phyloP scores from a whole-genome alignment of 1,140 invertebrate genomes.

The Mycetomoellerius zeteki region DNA sequence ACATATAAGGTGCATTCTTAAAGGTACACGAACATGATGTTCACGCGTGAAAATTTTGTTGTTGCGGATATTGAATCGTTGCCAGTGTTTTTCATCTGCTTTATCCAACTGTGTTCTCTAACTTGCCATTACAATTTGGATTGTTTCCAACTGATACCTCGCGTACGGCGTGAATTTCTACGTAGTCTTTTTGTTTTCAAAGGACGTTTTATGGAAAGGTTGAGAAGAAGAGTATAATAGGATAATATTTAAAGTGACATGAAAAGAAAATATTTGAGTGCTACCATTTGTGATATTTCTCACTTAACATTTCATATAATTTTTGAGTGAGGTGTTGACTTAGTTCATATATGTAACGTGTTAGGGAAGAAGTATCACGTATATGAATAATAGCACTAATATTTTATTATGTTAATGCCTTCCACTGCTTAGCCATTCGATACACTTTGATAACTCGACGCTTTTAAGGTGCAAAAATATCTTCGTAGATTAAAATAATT shows the following conservation, averaged over 20 bases:
- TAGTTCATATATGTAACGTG: neutral
- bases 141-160: slow-evolving; percentile 69
- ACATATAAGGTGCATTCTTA: slow-evolving; percentile 88
- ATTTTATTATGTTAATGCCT: neutral
- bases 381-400: neutral
- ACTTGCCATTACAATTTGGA: slow-evolving; percentile 65
- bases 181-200: slow-evolving; percentile 30
- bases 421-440: slow-evolving; percentile 15
- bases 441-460: neutral
- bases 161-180: slow-evolving; percentile 66
- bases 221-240: neutral
- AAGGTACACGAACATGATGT: slow-evolving; percentile 86
- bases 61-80: slow-evolving; percentile 68
- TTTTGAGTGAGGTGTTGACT: slow-evolving; percentile 35
- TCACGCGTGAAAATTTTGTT: slow-evolving; percentile 74
- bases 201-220: neutral
- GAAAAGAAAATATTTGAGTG: neutral
- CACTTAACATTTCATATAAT: slow-evolving; percentile 5
- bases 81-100: slow-evolving; percentile 72
- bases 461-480: slow-evolving; percentile 3
- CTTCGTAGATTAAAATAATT: neutral
- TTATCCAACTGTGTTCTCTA: slow-evolving; percentile 62
- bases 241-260: neutral
- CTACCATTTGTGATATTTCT: slow-evolving; percentile 17
- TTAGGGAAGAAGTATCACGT: neutral